Conservation (phyloP, 2,888 invertebrate species). For the Leptinotarsa tumamoca region DNA sequence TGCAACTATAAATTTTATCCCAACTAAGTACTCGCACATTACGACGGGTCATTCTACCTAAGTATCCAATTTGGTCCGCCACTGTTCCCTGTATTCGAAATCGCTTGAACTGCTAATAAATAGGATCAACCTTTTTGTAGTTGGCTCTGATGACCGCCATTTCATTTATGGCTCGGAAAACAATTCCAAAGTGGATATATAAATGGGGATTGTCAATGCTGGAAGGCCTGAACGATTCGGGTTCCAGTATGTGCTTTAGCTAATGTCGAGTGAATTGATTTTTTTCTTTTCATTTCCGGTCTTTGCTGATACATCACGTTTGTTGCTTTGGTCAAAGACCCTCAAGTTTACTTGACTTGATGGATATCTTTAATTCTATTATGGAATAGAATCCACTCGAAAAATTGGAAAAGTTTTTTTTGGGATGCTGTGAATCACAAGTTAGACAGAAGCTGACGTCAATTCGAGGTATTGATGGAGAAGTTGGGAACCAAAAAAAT, state of each 20-base stretch:
- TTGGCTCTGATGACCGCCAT: constrained; percentile 44
- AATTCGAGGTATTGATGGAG: too few species aligned
- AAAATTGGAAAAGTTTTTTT: too few species aligned
- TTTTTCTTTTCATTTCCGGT: neutral
- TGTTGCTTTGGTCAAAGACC: neutral
- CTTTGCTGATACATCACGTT: neutral
- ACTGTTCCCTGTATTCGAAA: constrained; percentile 27
- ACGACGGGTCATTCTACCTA: neutral
- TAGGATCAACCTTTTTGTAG: constrained; percentile 47
- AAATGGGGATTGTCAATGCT: constrained; percentile 37
- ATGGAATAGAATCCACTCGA: too few species aligned
- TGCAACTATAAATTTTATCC: too few species aligned
- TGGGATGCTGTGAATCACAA: too few species aligned
- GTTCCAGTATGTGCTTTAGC: neutral
- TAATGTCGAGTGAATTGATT: constrained; percentile 11
- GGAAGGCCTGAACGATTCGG: constrained; percentile 29
- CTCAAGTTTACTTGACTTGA: too few species aligned
- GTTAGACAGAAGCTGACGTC: too few species aligned
- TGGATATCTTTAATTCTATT: too few species aligned
- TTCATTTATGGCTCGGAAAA: constrained; percentile 46
- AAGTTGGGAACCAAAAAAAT: too few species aligned
- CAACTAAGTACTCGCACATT: too few species aligned
- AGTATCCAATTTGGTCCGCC: constrained; percentile 19
- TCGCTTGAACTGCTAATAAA: constrained; percentile 40
- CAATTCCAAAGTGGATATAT: constrained; percentile 43